Percentiles rank a stretch among this genome's conserved stretches.
Evolutionary conservation across 2,113 vertebrate genomes (phyloP).

Genomic region (Manacus vitellinus): DNA sequence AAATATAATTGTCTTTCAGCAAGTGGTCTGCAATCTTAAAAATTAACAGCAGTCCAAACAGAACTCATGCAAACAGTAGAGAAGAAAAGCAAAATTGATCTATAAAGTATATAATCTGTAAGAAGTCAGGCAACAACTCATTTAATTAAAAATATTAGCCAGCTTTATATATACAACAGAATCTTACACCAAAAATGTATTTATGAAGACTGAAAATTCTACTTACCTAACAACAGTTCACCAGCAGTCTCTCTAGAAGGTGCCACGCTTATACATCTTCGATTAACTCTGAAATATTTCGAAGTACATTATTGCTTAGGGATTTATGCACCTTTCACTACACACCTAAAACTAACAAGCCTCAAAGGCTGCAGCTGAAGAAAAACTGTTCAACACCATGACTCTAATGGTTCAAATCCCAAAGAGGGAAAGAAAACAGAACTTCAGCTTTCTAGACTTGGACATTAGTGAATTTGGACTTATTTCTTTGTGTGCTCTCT

Average conservation of each 20-base stretch:
- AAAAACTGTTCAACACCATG: not conserved
- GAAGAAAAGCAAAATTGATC: not conserved
- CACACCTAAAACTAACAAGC: not conserved
- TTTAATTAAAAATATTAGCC: not conserved
- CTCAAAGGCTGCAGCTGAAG: not conserved
- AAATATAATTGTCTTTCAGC: not conserved
- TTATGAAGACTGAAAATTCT: not conserved
- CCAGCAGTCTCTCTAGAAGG: constrained; percentile 95
- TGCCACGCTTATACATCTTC: constrained; percentile 92
- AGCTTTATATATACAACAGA: not conserved
- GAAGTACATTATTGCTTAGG: not conserved
- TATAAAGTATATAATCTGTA: not conserved
- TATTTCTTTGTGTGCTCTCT: not conserved
- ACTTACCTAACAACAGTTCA: constrained; percentile 91
- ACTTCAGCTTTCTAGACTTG: not conserved
- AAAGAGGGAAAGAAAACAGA: not conserved
- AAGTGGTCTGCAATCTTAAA: not conserved
- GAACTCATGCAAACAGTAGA: not conserved
- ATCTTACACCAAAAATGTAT: not conserved
- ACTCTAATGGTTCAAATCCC: not conserved
- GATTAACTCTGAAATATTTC: constrained; percentile 85
- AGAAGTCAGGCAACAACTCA: not conserved
- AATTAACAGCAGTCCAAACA: not conserved
- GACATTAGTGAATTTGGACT: not conserved
- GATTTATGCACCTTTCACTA: not conserved